A percentile compares a stretch with the other conserved stretches of the same genome.
Conservation (phyloP, 2,797 vertebrate species). For the Apodemus agrarius region DNA sequence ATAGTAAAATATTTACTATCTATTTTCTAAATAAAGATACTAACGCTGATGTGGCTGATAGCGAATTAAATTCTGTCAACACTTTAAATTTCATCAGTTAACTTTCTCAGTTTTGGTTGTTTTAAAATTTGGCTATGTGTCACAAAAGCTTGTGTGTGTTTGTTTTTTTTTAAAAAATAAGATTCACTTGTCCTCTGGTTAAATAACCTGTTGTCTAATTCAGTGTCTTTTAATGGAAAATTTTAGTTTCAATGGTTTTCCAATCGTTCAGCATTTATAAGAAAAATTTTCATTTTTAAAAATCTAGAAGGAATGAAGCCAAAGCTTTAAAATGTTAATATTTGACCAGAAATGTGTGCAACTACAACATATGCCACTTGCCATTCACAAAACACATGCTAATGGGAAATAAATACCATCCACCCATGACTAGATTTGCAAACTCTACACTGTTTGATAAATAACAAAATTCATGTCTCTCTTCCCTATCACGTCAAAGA, state of each 20-base stretch:
- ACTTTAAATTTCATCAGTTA: constrained; percentile 22
- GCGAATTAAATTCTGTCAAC: background rate
- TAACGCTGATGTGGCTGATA: background rate
- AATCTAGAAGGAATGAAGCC: constrained; percentile 11
- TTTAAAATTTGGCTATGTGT: background rate
- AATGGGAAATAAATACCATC: constrained; percentile 79
- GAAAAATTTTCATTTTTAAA: constrained; percentile 22
- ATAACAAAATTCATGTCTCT: background rate
- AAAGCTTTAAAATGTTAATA: constrained; percentile 35
- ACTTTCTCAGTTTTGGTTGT: constrained; percentile 30
- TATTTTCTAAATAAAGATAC: constrained; percentile 49
- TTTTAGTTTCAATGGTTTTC: constrained; percentile 44
- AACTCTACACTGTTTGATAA: background rate
- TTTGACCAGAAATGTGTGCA: background rate
- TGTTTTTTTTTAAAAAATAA: background rate
- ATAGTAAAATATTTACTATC: background rate
- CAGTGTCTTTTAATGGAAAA: background rate
- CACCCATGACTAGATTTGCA: constrained; percentile 51
- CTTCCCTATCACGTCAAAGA: background rate
- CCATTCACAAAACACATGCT: constrained; percentile 82
- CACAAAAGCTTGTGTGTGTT: background rate
- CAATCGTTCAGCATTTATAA: constrained; percentile 24
- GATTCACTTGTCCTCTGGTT: constrained; percentile 31
- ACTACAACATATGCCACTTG: constrained; percentile 47
- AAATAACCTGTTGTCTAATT: constrained; percentile 61